These are phyloP conservation scores for Lichenostomus cassidix DNA, from an alignment of 2,113 vertebrate genomes.

Conservation along the genomic window DNA sequence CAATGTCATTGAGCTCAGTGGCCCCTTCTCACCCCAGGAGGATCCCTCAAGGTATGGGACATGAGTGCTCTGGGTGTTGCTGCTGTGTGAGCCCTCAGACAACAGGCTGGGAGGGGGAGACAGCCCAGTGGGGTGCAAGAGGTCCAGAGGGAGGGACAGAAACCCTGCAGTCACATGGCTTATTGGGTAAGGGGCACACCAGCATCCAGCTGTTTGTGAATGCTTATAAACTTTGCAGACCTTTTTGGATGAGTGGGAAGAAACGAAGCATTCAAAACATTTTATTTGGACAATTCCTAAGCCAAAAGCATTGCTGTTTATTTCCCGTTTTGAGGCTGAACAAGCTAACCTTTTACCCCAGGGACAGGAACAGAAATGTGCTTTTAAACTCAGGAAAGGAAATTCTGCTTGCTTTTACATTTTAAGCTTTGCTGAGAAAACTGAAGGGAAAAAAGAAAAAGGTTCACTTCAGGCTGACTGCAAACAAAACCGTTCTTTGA, in stretches of 20 bases:
- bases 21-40: conserved; percentile 80
- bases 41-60: conserved; percentile 83
- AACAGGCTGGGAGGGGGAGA: not conserved
- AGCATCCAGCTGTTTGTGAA: not conserved
- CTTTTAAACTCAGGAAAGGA: conserved; percentile 21
- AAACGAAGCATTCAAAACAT: not conserved
- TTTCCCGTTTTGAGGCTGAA: conserved; percentile 17
- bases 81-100: not conserved
- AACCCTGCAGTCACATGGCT: not conserved
- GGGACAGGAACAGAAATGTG: conserved; percentile 17
- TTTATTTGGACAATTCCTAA: conserved; percentile 13
- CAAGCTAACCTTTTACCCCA: conserved; percentile 43
- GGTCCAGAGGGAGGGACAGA: not conserved
- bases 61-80: not conserved
- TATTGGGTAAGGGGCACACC: not conserved
- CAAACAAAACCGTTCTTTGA: conserved; percentile 42
- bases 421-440: conserved; percentile 45
- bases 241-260: not conserved
- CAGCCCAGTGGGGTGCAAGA: not conserved
- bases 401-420: conserved; percentile 35
- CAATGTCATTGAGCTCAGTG: conserved; percentile 84
- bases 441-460: conserved; percentile 5
- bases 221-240: not conserved
- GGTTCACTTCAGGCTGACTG: conserved; percentile 26
- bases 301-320: not conserved